Conservation (phyloP, 1,140 invertebrate species). For the Plodia interpunctella region DNA sequence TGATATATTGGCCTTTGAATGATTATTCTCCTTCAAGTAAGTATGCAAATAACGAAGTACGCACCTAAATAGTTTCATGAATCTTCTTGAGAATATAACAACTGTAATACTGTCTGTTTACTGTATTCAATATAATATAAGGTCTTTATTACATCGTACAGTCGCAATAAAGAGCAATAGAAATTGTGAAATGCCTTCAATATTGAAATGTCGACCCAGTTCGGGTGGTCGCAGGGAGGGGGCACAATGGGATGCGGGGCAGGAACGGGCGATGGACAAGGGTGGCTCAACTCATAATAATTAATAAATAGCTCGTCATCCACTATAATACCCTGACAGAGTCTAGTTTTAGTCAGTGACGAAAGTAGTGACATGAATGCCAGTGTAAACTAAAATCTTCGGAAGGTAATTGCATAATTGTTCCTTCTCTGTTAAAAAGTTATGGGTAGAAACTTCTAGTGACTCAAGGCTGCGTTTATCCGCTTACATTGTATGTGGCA, state of each 20-base stretch:
- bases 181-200: constrained; percentile 68
- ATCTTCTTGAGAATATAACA: background rate
- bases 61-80: background rate
- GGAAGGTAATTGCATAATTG: too few relatives aligned
- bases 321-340: constrained; percentile 35
- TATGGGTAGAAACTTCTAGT: too few relatives aligned
- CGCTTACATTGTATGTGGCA: too few relatives aligned
- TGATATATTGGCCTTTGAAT: too few relatives aligned
- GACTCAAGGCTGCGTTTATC: too few relatives aligned
- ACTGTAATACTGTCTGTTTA: constrained; percentile 32
- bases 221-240: constrained; percentile 35
- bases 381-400: too few relatives aligned
- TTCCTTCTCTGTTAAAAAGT: too few relatives aligned
- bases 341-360: background rate
- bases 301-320: constrained; percentile 51
- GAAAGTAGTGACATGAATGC: too few relatives aligned
- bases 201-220: constrained; percentile 69
- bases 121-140: constrained; percentile 49
- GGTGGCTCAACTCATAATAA: constrained; percentile 31
- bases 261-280: constrained; percentile 11
- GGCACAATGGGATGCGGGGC: constrained; percentile 12
- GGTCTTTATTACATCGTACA: constrained; percentile 59
- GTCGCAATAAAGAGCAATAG: constrained; percentile 55
- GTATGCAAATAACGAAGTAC: background rate
- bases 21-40: too few relatives aligned